Conservation (phyloP, 2,888 invertebrate genomes). For the Micoletzkya japonica region DNA sequence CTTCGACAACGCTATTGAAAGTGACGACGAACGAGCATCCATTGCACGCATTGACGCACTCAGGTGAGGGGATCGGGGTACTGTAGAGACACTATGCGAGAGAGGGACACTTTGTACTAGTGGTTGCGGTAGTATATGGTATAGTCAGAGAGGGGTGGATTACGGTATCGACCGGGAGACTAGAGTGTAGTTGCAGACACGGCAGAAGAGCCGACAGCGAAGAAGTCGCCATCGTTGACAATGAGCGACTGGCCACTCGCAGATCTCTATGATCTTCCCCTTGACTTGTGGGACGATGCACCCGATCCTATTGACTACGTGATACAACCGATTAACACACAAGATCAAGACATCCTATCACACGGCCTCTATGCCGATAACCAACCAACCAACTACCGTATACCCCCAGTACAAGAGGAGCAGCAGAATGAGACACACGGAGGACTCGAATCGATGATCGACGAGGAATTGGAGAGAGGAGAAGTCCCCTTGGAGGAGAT, state of each 20-base stretch:
- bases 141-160: background rate
- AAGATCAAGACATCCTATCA: background rate
- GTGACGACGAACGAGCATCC: background rate
- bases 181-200: slow-evolving; percentile 17
- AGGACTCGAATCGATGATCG: background rate
- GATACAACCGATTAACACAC: slow-evolving; percentile 15
- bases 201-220: slow-evolving; percentile 11
- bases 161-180: slow-evolving; percentile 11
- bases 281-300: slow-evolving; percentile 7
- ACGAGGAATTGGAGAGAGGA: background rate
- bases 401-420: background rate
- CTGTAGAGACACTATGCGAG: background rate
- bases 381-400: background rate
- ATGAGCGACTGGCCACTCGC: background rate
- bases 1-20: slow-evolving; percentile 10
- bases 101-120: background rate
- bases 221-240: background rate
- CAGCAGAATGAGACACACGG: background rate
- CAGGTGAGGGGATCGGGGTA: slow-evolving; percentile 1
- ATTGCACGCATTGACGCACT: slow-evolving; percentile 27
- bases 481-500: background rate
- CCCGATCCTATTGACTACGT: slow-evolving; percentile 17
- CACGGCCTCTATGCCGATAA: background rate
- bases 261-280: slow-evolving; percentile 17
- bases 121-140: background rate